Conservation (phyloP, 2,888 invertebrate species). For the Lissonota sp. region DNA sequence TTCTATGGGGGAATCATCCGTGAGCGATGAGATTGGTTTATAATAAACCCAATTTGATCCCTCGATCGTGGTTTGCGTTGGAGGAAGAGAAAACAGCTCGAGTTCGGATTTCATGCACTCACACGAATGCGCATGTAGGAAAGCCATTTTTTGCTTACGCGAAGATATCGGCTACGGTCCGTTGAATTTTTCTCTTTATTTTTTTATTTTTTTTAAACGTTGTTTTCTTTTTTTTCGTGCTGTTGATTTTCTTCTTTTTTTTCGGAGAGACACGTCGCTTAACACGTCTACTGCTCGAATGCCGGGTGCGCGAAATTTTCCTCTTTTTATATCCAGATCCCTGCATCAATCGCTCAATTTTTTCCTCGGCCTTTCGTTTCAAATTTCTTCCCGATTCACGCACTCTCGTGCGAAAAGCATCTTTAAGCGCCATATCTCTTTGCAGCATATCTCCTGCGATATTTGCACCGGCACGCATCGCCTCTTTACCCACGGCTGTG, state of each 20-base stretch:
- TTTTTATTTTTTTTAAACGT: not conserved
- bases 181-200: not conserved
- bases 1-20: no score
- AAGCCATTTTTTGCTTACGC: no score
- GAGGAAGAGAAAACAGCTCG: no score
- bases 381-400: constrained; percentile 3
- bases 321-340: not conserved
- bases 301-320: not conserved
- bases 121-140: no score
- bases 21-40: no score
- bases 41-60: no score
- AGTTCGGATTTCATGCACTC: no score
- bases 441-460: not conserved
- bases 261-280: not conserved
- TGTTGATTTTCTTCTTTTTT: not conserved
- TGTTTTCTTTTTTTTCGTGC: not conserved
- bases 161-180: constrained; percentile 3
- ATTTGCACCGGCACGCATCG: not conserved
- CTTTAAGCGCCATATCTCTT: not conserved
- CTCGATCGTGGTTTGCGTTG: no score
- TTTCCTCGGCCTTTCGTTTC: not conserved
- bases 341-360: not conserved
- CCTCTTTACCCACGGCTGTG: constrained; percentile 11
- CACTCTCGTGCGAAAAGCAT: not conserved
- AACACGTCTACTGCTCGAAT: not conserved